Conservation (phyloP, 2,113 vertebrate species). For the Malurus alboscapulatus region DNA sequence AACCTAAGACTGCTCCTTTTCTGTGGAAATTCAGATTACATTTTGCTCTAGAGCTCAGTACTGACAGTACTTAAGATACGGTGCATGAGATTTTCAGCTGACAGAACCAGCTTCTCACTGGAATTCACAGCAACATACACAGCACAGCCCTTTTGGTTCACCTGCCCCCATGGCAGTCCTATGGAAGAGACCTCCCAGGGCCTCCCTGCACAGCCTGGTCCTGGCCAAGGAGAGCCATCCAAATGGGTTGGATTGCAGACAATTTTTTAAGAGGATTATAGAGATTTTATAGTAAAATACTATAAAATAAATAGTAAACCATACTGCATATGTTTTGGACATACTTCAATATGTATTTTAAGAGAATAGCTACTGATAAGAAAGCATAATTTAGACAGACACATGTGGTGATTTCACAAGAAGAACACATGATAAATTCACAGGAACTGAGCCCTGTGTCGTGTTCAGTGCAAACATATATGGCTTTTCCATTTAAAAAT, state of each 20-base stretch:
- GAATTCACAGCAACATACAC: background rate
- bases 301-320: background rate
- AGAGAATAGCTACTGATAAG: background rate
- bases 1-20: background rate
- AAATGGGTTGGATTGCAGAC: background rate
- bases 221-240: background rate
- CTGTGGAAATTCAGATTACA: background rate
- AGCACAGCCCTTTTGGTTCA: background rate
- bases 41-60: background rate
- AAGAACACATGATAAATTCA: slow-evolving; percentile 2
- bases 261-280: background rate
- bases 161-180: fast-evolving
- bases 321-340: background rate
- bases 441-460: background rate
- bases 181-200: background rate
- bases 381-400: slow-evolving; percentile 3
- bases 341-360: background rate
- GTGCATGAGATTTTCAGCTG: background rate
- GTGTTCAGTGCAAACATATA: background rate
- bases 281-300: background rate
- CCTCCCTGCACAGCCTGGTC: background rate
- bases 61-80: background rate
- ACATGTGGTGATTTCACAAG: background rate
- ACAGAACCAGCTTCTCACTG: background rate
- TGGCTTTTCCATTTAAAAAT: background rate